These are phyloP conservation scores for Spodoptera frugiperda DNA, from an alignment of 1,140 invertebrate genomes.

Conservation along the genomic window DNA sequence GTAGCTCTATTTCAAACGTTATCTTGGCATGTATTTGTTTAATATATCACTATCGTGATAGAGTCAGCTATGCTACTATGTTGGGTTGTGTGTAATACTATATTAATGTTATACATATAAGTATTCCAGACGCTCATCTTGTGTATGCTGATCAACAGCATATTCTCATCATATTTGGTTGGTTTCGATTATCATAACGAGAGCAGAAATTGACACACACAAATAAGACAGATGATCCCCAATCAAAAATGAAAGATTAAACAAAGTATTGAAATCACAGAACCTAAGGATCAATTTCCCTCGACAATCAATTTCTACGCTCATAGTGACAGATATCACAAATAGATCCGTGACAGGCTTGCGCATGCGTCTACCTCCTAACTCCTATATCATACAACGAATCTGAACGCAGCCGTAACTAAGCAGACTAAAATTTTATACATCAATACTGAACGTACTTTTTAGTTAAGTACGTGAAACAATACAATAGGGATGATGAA, in stretches of 20 bases:
- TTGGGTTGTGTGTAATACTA: too few species aligned
- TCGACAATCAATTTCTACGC: too few species aligned
- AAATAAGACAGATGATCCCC: too few species aligned
- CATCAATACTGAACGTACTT: slow-evolving; percentile 20
- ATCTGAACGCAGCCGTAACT: background rate
- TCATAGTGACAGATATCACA: background rate
- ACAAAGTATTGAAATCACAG: too few species aligned
- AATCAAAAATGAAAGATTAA: too few species aligned
- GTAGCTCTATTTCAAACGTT: too few species aligned
- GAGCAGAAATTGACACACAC: too few species aligned
- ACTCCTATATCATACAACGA: slow-evolving; percentile 5
- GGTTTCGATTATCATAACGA: background rate
- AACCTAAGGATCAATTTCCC: too few species aligned
- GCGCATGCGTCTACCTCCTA: background rate
- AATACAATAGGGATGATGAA: background rate
- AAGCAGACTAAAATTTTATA: slow-evolving; percentile 2
- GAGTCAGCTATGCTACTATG: too few species aligned
- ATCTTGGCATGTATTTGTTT: too few species aligned
- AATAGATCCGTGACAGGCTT: slow-evolving; percentile 1
- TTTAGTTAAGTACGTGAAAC: background rate
- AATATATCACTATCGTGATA: too few species aligned
- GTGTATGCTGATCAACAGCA: background rate
- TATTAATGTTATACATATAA: too few species aligned
- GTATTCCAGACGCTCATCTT: background rate
- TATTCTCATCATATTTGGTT: slow-evolving; percentile 4